Evolutionary conservation across 2,113 vertebrate genomes (phyloP), one percentile per base, ranked within the genome.

Genomic region (Triplophysa rosa): DNA sequence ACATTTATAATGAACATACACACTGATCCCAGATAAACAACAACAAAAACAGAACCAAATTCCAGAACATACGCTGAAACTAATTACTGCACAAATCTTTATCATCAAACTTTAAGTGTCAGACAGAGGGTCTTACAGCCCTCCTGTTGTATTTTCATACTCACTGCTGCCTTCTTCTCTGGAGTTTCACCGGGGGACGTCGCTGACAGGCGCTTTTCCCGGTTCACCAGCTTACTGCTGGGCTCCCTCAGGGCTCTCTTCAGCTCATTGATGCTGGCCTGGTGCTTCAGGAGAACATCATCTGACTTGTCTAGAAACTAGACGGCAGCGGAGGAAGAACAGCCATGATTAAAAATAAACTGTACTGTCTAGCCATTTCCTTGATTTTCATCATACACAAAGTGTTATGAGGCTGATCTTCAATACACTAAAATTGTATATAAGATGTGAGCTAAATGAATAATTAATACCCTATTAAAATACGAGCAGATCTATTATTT

Each of bases 211-310:
- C 92, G 94, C 87, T 95, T 95, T 79, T 96, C 95, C 4, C 94
- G 88, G 89, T 95, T 95, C 84, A 96, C 91, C 84, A 98, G 93
- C 81, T 98, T 99, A 93, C 95, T 98, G 92, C 95, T 98, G 80
- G 97, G 96, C 69, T 99, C 96, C 91, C 93, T 96, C 85, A 99
- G 88, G 64, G 98, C 94, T 85, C 96, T 90, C 89, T 98, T 99
- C 91, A 99, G 92, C 90, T 99, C 98, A 1, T 99, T 99, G 92
- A 99, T 99, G 90, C 97, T 99, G 88, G 98, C 98, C 92, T 99
- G 98, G 84, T 99, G 98, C 92, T 98, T 99, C 90, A 99, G 91
- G 80, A 99, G 88, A 86, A 99, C 92, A 12, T 99, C 98, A 85
- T 98, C 93, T 8, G 98, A 96, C 89, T 99, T 99, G 89, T 99